Evolutionary conservation across 2,113 vertebrate genomes (phyloP).

Genomic region (Thinocorus orbignyianus): DNA sequence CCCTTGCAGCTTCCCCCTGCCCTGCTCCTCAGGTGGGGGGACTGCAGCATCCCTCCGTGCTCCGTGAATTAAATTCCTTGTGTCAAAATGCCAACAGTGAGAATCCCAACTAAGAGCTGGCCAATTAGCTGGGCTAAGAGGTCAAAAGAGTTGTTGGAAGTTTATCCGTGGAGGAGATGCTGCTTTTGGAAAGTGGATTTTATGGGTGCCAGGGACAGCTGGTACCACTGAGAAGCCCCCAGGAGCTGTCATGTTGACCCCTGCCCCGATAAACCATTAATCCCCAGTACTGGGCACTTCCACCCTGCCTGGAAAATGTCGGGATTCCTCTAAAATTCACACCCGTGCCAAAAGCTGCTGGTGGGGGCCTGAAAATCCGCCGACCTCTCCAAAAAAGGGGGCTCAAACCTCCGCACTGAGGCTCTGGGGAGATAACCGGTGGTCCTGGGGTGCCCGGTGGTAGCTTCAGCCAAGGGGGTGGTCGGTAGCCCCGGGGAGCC

Average conservation of each 20-base stretch:
- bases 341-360: not conserved
- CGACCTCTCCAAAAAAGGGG: not conserved
- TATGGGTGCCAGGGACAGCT: constrained; percentile 20
- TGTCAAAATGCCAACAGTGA: not conserved
- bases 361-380: not conserved
- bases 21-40: not conserved
- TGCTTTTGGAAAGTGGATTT: constrained; percentile 13
- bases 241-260: no score
- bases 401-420: not conserved
- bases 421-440: no score
- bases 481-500: no score
- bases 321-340: not conserved
- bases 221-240: not conserved
- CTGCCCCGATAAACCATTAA: not conserved
- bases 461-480: no score
- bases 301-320: not conserved
- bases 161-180: not conserved
- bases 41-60: not conserved
- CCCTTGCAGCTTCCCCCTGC: not conserved
- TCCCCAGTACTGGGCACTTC: not conserved
- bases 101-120: not conserved
- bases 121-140: not conserved
- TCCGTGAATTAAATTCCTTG: not conserved
- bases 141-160: not conserved
- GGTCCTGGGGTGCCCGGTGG: not conserved